Evolutionary conservation across 2,113 vertebrate genomes (phyloP), one percentile per base, ranked within the genome.

Genomic region (Sardina pilchardus): DNA sequence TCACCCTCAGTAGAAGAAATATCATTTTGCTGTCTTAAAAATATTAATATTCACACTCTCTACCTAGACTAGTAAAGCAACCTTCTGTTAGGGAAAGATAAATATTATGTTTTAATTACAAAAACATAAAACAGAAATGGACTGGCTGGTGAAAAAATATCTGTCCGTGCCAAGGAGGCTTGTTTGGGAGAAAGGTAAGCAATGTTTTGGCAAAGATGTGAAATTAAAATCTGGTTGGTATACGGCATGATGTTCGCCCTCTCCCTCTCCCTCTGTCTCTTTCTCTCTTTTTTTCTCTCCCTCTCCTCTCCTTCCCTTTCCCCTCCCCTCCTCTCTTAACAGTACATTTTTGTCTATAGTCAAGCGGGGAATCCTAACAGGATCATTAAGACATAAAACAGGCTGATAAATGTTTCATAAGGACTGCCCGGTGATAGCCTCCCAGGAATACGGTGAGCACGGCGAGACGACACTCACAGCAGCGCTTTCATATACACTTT

Each of bases 61-160:
- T 94, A 93, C 94, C 95, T 95, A 93, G 93, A 94, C 88, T 92
- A 93, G 93, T 93, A 93, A 93, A 92, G 94, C 94, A 94, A 94
- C 95, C 95, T 95, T 95, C 95, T 96, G 95, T 94, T 95, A 93
- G 91, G 93, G 93, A 94, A 95, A 95, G 95, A 96, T 96, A 95
- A 95, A 96, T 96, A 95, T 95, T 96, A 91, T 95, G 94, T 95
- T 96, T 96, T 96, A 95, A 96, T 95, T 96, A 96, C 94, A 95
- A 96, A 96, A 95, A 95, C 94, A 96, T 94, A 95, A 96, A 95
- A 94, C 93, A 94, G 92, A 93, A 95, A 94, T 90, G 92, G 90
- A 91, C 87, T 92, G 92, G 92, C 88, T 89, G 91, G 91, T 87
- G 89, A 89, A 85, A 89, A 90, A 83, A 88, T 56, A 80, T 44